phyloP scores from a whole-genome alignment of 2,113 vertebrate species.

The Microtus ochrogaster region DNA sequence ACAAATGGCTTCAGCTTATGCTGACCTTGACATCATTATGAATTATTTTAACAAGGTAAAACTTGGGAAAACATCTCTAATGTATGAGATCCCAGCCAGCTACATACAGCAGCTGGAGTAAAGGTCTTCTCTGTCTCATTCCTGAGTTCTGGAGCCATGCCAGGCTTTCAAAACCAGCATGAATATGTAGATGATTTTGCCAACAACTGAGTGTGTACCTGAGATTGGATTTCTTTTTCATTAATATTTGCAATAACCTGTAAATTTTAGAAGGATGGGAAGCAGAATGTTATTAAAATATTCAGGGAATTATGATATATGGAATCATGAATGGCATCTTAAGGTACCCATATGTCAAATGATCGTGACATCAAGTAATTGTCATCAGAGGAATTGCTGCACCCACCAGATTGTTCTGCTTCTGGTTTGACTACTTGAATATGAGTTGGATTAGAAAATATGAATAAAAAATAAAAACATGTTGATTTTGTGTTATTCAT shows the following conservation, averaged over 20 bases:
- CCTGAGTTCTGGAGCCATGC: conserved; percentile 69
- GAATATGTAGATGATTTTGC: conserved; percentile 85
- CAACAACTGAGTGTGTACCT: conserved; percentile 70
- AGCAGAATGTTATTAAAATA: conserved; percentile 54
- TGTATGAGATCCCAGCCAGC: conserved; percentile 68
- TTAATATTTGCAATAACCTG: conserved; percentile 81
- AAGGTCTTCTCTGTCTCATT: conserved; percentile 79
- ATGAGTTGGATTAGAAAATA: not conserved
- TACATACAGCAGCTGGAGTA: conserved; percentile 81
- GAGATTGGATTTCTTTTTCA: conserved; percentile 59
- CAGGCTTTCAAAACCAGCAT: conserved; percentile 79
- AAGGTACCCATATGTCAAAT: conserved; percentile 20
- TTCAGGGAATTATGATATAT: conserved; percentile 38
- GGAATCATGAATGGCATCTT: conserved; percentile 66
- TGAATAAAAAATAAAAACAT: not conserved
- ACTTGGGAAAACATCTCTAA: conserved; percentile 75
- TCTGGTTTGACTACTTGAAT: conserved; percentile 1
- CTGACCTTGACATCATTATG: conserved; percentile 82
- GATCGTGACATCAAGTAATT: conserved; percentile 17
- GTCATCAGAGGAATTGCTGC: not conserved
- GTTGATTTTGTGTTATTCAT: not conserved
- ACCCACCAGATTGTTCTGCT: not conserved
- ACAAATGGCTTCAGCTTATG: conserved; percentile 77
- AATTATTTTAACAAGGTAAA: conserved; percentile 83
- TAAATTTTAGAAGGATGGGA: conserved; percentile 75